Percentiles rank a stretch among this genome's conserved stretches.
phyloP scores from a whole-genome alignment of 2,888 invertebrate genomes.

The Drosophila mimica region DNA sequence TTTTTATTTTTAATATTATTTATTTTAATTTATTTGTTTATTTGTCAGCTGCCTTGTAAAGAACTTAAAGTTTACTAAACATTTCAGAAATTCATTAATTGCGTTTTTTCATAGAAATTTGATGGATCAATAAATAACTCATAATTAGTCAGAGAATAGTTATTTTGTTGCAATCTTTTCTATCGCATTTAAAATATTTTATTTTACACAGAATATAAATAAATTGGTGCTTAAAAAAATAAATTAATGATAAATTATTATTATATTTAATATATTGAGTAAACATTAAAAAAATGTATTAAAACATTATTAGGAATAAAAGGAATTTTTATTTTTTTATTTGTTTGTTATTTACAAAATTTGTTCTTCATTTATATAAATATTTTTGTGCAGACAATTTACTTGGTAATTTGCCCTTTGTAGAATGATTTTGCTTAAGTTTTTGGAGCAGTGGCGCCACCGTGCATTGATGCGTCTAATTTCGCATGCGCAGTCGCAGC shows the following conservation, averaged over 20 bases:
- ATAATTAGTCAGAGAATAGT: neutral
- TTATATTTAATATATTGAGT: neutral
- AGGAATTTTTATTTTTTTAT: no score
- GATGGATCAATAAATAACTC: neutral
- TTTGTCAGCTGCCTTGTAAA: neutral
- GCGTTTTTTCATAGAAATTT: neutral
- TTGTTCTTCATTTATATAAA: neutral
- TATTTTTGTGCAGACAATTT: neutral
- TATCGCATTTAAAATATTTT: neutral
- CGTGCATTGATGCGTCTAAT: slow-evolving; percentile 50
- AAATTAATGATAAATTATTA: neutral
- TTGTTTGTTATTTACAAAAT: no score
- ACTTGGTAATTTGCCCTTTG: neutral
- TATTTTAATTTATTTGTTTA: neutral
- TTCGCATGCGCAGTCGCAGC: slow-evolving; percentile 67
- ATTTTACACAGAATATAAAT: neutral
- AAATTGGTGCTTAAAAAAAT: neutral
- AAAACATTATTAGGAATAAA: neutral
- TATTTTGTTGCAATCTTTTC: neutral
- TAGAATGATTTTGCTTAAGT: neutral
- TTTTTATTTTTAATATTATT: neutral
- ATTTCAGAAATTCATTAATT: neutral
- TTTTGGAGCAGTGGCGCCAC: neutral
- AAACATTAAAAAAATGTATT: neutral
- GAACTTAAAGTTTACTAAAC: no score